phyloP scores from a whole-genome alignment of 2,113 vertebrate species.

The Osmerus mordax region DNA sequence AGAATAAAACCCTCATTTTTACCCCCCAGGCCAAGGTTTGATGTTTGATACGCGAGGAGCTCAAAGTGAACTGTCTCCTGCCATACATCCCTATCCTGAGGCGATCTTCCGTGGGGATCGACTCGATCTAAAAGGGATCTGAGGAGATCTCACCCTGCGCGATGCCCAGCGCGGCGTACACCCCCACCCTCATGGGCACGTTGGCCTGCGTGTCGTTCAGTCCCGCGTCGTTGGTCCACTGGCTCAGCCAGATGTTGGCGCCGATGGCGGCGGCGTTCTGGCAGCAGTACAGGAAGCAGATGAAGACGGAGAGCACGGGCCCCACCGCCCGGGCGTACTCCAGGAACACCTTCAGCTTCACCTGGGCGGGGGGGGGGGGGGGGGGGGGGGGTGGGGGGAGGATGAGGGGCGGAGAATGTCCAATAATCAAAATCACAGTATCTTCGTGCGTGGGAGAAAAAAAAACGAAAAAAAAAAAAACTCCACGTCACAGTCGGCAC shows the following conservation, averaged over 20 bases:
- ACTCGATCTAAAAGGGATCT: not conserved
- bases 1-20: too few species aligned
- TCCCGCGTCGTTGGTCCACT: constrained; percentile 82
- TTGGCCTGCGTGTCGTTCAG: constrained; percentile 64
- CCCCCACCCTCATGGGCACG: constrained; percentile 75
- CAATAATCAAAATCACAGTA: too few species aligned
- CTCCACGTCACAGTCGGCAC: too few species aligned
- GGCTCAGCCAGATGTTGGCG: constrained; percentile 91
- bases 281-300: constrained; percentile 81
- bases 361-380: constrained; percentile 63
- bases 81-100: not conserved
- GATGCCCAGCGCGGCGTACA: constrained; percentile 87
- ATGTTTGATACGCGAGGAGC: too few species aligned
- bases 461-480: not conserved
- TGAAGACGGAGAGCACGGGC: constrained; percentile 66
- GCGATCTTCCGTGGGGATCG: not conserved
- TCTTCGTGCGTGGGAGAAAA: not conserved
- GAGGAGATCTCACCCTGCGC: constrained; percentile 85
- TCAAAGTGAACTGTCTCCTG: too few species aligned
- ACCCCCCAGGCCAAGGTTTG: too few species aligned
- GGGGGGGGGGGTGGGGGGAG: not conserved
- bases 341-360: constrained; percentile 84
- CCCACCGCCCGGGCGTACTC: constrained; percentile 86
- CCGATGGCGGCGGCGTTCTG: constrained; percentile 87
- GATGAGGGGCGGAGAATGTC: not conserved